Base-by-base conservation (phyloP, 2,113 vertebrate genomes). In the Leucopsar rothschildi region DNA sequence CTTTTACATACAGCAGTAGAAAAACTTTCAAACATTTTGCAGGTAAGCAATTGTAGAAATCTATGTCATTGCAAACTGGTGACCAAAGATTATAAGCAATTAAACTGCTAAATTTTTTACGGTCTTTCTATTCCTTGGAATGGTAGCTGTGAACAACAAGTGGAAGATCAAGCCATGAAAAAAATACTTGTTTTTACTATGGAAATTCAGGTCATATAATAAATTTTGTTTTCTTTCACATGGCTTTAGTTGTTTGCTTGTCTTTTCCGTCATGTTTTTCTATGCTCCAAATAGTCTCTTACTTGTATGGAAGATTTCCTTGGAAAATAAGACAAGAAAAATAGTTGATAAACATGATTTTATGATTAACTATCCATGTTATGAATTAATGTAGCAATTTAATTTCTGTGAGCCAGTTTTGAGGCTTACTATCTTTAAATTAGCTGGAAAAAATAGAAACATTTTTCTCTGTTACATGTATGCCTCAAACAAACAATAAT, bases 11-110 rank as follows among this genome's bases (percentile, higher is more conserved):
- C 18, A 93, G 97, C 73, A 99, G 98, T 88, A 98, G 98, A 56
- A 97, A 98, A 60, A 98, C 97, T 95, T 99, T 99, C 89, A 99
- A 97, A 97, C 97, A 98, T 82, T 99, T 99, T 90, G 85, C 98
- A 81, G 99, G 99, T 99, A 94, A 63, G 44, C 9, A 21, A 12
- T 68, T 66, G 31, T 53, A 53, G 15, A 31, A 50, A 24, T 84
- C 16, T 49, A 68, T 31, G 13, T 83, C 29, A 31, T 64, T 86
- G 68, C 8, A 50, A 47, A 45, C 23, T 50, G 33, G 10, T 69
- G 45, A 39, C n/a, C 76, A 31, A 73, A 64, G 27, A 35, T 63
- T 29, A 6, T 55, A 37, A 69, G 16, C 14, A 72, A 35, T 61
- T 71, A 21, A 0, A 0, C 12, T 29, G 29, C 12, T 82, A 31